Evolutionary conservation across 2,888 invertebrate genomes (phyloP).

Genomic region (Lymantria dispar): DNA sequence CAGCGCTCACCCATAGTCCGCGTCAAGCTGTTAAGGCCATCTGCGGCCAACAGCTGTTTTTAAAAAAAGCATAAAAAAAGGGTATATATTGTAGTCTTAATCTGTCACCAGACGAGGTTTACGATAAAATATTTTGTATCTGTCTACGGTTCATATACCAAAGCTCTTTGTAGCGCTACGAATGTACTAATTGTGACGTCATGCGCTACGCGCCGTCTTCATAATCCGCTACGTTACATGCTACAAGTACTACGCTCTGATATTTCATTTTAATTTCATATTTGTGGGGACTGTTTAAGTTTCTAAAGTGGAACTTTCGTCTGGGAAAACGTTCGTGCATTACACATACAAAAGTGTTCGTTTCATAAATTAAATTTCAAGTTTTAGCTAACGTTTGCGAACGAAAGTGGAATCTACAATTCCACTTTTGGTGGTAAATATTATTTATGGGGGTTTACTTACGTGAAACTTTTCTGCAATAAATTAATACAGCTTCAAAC

Average conservation of each 20-base stretch:
- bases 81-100: too few species aligned
- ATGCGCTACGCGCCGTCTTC: neutral
- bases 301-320: neutral
- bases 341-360: neutral
- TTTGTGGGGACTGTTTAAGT: slow-evolving; percentile 9
- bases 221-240: neutral
- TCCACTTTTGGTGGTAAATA: neutral
- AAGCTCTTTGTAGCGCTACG: slow-evolving; percentile 4
- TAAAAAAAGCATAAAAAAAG: too few species aligned
- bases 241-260: neutral
- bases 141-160: neutral
- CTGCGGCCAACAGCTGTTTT: too few species aligned
- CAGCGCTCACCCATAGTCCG: too few species aligned
- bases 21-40: too few species aligned
- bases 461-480: neutral
- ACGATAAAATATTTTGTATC: too few species aligned
- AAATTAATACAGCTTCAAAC: neutral
- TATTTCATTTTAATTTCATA: slow-evolving; percentile 3
- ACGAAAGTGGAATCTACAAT: neutral
- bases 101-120: too few species aligned
- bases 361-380: slow-evolving; percentile 2
- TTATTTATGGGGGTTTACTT: neutral
- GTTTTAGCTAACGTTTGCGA: slow-evolving; percentile 6
- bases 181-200: neutral
- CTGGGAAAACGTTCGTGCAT: neutral